phyloP scores from a whole-genome alignment of 1,140 invertebrate species.

The Propsilocerus akamusi region DNA sequence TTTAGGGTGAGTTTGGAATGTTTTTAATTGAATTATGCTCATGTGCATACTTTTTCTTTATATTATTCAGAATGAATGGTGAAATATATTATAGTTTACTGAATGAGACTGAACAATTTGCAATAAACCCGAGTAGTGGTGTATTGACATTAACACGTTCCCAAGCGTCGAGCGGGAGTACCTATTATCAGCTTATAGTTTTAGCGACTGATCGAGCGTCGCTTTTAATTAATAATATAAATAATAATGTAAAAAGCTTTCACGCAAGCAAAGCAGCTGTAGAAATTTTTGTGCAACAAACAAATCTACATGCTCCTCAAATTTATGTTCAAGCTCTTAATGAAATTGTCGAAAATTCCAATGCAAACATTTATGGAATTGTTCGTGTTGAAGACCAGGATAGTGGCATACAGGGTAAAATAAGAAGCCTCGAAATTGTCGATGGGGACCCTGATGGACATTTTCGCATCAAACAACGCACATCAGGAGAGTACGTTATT shows the following conservation, averaged over 20 bases:
- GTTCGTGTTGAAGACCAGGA: slow-evolving; percentile 70
- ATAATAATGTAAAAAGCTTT: slow-evolving; percentile 13
- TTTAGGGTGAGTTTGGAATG: slow-evolving; percentile 27
- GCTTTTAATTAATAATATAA: slow-evolving; percentile 34
- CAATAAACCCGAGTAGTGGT: slow-evolving; percentile 81
- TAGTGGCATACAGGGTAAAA: slow-evolving; percentile 61
- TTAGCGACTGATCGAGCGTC: slow-evolving; percentile 67
- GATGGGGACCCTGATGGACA: slow-evolving; percentile 75
- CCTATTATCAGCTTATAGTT: slow-evolving; percentile 55
- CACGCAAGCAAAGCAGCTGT: slow-evolving; percentile 52
- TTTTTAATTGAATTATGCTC: neutral
- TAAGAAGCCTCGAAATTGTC: slow-evolving; percentile 67
- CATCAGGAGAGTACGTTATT: slow-evolving; percentile 51
- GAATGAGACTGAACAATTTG: slow-evolving; percentile 66
- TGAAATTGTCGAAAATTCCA: slow-evolving; percentile 64
- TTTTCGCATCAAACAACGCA: slow-evolving; percentile 45
- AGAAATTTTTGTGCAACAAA: slow-evolving; percentile 39
- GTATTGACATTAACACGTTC: slow-evolving; percentile 68
- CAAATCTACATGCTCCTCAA: slow-evolving; percentile 72
- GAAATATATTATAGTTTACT: slow-evolving; percentile 91
- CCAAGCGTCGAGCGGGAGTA: slow-evolving; percentile 45
- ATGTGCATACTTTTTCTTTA: neutral
- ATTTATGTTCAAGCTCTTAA: slow-evolving; percentile 62
- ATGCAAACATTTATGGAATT: slow-evolving; percentile 77
- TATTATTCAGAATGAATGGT: slow-evolving; percentile 28